Base-by-base conservation (phyloP, 1,140 invertebrate species). In the Euglossa dilemma region DNA sequence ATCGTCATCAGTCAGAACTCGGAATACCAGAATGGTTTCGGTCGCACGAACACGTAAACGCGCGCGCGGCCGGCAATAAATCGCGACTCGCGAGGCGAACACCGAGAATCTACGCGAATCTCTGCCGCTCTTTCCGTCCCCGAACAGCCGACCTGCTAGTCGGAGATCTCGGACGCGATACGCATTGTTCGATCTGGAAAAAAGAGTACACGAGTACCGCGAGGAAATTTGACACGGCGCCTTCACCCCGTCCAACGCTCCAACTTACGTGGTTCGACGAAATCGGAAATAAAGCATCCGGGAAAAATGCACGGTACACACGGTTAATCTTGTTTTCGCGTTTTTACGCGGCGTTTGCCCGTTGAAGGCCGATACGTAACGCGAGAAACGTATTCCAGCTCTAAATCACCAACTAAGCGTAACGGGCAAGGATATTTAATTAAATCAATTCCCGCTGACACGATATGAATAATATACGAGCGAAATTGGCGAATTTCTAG, bases 101-200 rank as follows among this genome's bases (percentile, higher is more conserved):
- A 79, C 14, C 57, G 56, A 64, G 84, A 88, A 85, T 84, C 63
- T 84, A 88, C 86, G 84, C 83, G 86, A 88, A 78, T 81, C 80
- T 67, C 54, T 47, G 52, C n/a, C 54, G 77, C 63, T 64, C 64
- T 85, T 84, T 72, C 45, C 54, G 47, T 81, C 23, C 23, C 50
- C 54, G 78, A 85, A 84, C 45, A 70, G 80, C 28, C 5, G 20
- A 47, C n/a, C 57, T 57, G 47, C 20, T 47, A 14, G 28, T 7
- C 74, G 11, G 52, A 67, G 63, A 78, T 78, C 6, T 52, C 20
- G n/a, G 20, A 66, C 43, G 23, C 50, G 74, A 77, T 77, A 67
- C 6, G 9, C 47, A 11, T 56, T 25, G 23, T 67, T 64, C 3
- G 16, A 28, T 67, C 9, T 43, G 7, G 7, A 28, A 23, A 45